These are phyloP conservation scores for Crypturellus tataupa DNA, from an alignment of 2,797 vertebrate genomes.

Conservation along the genomic window DNA sequence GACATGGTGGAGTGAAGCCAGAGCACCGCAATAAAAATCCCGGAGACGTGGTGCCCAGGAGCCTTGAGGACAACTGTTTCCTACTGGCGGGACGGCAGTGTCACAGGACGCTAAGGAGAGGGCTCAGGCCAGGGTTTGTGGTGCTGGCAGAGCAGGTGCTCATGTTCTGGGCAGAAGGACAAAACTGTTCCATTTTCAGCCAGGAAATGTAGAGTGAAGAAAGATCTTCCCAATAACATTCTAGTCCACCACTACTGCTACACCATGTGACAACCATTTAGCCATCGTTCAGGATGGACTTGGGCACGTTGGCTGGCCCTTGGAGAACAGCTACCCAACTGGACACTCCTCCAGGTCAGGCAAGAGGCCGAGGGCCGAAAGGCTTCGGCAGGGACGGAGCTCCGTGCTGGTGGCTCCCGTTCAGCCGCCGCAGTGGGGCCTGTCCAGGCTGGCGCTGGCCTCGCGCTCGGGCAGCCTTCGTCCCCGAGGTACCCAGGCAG, in stretches of 20 bases:
- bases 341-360: background rate
- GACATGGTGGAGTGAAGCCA: accelerated
- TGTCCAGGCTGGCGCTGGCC: background rate
- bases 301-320: background rate
- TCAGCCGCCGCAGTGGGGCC: background rate
- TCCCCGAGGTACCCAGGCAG: background rate
- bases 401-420: background rate
- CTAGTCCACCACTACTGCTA: background rate
- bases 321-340: background rate
- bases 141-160: background rate
- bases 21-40: background rate
- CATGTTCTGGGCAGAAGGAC: background rate
- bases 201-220: background rate
- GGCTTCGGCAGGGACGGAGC: accelerated
- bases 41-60: background rate
- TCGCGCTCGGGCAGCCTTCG: background rate
- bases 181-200: background rate
- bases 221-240: background rate
- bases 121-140: accelerated
- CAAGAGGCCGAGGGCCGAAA: background rate
- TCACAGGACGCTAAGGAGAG: background rate
- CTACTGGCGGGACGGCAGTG: background rate
- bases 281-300: background rate
- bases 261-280: background rate
- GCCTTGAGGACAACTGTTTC: background rate